These are phyloP conservation scores for Varanus komodoensis DNA, from an alignment of 2,113 vertebrate species.

Conservation along the genomic window DNA sequence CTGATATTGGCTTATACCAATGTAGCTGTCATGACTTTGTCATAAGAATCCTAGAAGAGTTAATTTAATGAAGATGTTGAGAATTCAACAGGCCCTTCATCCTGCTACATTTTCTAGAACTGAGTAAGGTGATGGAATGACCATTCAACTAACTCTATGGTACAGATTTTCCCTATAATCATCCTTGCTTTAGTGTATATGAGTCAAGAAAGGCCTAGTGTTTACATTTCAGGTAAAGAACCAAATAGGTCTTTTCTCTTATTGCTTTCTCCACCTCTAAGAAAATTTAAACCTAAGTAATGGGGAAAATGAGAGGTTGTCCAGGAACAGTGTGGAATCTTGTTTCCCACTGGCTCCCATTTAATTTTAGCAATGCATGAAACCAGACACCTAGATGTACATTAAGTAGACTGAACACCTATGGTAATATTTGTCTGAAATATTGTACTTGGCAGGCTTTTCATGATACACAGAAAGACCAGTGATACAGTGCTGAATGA, in stretches of 20 bases:
- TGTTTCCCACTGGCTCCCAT: neutral
- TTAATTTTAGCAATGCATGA: neutral
- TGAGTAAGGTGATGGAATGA: neutral
- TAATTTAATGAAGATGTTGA: neutral
- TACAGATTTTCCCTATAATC: neutral
- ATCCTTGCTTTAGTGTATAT: neutral
- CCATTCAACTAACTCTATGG: neutral
- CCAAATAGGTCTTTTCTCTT: neutral
- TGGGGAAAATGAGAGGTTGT: neutral
- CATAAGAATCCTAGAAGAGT: neutral
- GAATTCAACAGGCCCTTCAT: neutral
- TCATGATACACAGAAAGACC: neutral
- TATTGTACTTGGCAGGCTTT: neutral
- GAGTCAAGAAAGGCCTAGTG: neutral
- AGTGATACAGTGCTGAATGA: neutral
- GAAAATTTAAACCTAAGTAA: neutral
- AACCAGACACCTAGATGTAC: neutral
- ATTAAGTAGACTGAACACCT: neutral
- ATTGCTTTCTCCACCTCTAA: neutral
- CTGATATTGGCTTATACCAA: neutral
- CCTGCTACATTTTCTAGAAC: neutral
- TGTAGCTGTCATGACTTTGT: neutral
- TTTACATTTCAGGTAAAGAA: neutral
- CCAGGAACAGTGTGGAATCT: neutral
- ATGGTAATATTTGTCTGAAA: neutral